Base-by-base conservation (phyloP, 2,888 invertebrate genomes). In the Notocelia uddmanniana region DNA sequence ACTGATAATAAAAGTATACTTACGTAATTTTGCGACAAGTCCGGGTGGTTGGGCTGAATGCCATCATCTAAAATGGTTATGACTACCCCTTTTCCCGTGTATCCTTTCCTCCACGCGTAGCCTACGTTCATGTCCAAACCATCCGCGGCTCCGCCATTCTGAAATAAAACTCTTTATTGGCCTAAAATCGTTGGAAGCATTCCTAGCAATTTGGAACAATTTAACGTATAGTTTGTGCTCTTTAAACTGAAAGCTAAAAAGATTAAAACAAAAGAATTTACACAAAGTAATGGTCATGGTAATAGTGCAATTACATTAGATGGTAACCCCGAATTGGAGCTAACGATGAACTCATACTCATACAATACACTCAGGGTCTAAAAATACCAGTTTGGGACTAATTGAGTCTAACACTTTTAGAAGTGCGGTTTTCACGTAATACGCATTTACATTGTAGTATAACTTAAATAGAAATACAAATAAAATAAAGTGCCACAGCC, bases 51-150 rank as follows among this genome's bases (percentile, higher is more conserved):
- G 73, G 97, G 97, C 92, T 99, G 99, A 80, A 99, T 98, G 73
- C 99, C 99, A 89, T 99, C 99, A 89, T 99, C 99, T 74, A 99
- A 94, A 84, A 99, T 99, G 71, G 99, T 98, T 74, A 99, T 97
- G 54, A 99, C 98, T 45, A 99, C 97, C 73, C 98, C 98, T 89
- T 98, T 98, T 63, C 99, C 99, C 1, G 98, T 98, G 86, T 98
- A 99, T 1, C 99, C 99, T 87, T 97, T 97, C 81, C 97, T 95
- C 99, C 99, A 99, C 18, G 99, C 99, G 41, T 97, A 97, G 11
- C 96, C 96, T 55, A 99, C 96, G 89, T 99, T 99, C 99, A 99
- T 99, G 89, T 99, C 99, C 84, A 96, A 96, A 18, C 98, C 98
- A 87, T 98, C 98, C 83, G 97, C 97, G 71, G 98, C 98, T 74